Percentiles rank a stretch among this genome's conserved stretches.
Evolutionary conservation across 2,113 vertebrate genomes (phyloP).

Genomic region (Larimichthys crocea): DNA sequence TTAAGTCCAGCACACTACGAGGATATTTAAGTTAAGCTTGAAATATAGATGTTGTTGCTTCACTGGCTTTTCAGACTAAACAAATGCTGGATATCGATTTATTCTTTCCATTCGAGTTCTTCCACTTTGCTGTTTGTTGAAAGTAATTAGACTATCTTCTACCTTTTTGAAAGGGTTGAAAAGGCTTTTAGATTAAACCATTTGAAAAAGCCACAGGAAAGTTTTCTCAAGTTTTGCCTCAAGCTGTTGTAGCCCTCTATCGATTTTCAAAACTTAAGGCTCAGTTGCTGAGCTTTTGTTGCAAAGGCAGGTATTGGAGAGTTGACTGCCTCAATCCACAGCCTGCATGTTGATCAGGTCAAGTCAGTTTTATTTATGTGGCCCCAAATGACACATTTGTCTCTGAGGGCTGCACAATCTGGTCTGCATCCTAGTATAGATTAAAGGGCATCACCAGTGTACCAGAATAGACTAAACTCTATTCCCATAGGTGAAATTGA

Average conservation of each 20-base stretch:
- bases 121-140: not conserved
- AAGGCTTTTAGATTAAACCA: slow-evolving; percentile 1
- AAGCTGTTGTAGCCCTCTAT: not conserved
- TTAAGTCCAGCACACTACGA: not conserved
- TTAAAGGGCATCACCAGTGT: not conserved
- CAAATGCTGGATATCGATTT: slow-evolving; percentile 40
- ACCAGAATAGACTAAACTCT: slow-evolving; percentile 28
- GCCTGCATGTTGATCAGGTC: not conserved
- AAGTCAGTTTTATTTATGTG: not conserved
- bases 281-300: not conserved
- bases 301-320: not conserved
- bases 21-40: slow-evolving; percentile 1
- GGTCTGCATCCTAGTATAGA: not conserved
- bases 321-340: not conserved
- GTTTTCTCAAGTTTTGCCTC: slow-evolving; percentile 8
- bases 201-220: not conserved
- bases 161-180: slow-evolving; percentile 22
- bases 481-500: not conserved
- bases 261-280: not conserved
- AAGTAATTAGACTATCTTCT: slow-evolving; percentile 20
- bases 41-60: not conserved
- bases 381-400: not conserved
- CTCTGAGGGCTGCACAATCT: not conserved
- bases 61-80: slow-evolving; percentile 9
- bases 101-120: slow-evolving; percentile 15